Evolutionary conservation across 2,888 invertebrate species (phyloP).

Genomic region (Anodontia alba): DNA sequence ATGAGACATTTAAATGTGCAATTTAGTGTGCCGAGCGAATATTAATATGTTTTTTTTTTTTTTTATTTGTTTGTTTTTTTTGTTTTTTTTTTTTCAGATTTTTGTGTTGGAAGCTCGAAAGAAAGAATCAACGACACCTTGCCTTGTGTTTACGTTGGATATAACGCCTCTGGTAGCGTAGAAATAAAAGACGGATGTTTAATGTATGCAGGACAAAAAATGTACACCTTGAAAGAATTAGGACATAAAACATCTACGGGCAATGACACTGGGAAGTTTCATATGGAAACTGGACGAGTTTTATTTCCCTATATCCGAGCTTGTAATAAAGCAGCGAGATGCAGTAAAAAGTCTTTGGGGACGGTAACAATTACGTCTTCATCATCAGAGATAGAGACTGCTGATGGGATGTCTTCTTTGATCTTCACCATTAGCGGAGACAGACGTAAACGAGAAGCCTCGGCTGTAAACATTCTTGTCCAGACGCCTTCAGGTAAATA

Average conservation of each 20-base stretch:
- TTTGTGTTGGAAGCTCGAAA: conserved; percentile 39
- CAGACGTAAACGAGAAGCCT: neutral
- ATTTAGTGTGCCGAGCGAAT: no score
- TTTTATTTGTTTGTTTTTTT: neutral
- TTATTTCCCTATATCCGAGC: conserved; percentile 54
- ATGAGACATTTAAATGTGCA: no score
- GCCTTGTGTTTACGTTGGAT: conserved; percentile 53
- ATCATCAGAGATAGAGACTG: conserved; percentile 23
- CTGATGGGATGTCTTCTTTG: neutral
- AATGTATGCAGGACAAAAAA: conserved; percentile 29
- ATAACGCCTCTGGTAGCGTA: conserved; percentile 46
- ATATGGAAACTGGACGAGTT: conserved; percentile 61
- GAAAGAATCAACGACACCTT: conserved; percentile 41
- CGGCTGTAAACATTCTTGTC: neutral
- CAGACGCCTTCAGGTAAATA: neutral
- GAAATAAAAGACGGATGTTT: conserved; percentile 49
- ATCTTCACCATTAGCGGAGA: neutral
- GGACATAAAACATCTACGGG: conserved; percentile 1
- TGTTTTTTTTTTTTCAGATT: conserved; percentile 26
- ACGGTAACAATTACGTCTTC: conserved; percentile 40
- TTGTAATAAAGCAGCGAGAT: conserved; percentile 61
- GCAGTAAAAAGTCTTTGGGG: conserved; percentile 49
- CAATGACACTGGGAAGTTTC: conserved; percentile 41
- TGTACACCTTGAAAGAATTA: conserved; percentile 43
- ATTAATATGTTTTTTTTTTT: no score